Base-by-base conservation (phyloP, 2,113 vertebrate genomes). In the Chinchilla lanigera region DNA sequence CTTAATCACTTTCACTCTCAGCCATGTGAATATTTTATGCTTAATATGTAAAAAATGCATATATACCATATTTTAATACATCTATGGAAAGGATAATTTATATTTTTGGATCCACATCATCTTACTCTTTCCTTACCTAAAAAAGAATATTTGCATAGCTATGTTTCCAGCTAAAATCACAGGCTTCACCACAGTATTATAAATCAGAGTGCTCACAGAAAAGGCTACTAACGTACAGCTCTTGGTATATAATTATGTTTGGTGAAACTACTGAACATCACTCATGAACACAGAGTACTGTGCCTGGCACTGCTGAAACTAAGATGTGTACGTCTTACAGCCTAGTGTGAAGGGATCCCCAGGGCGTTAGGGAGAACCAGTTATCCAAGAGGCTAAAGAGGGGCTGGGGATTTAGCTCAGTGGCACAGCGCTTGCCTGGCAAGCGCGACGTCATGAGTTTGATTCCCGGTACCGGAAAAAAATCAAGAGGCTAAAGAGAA, bases 71-170 rank as follows among this genome's bases (percentile, higher is more conserved):
- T 56, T 86, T 86, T 47, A 97, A 89, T 73, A 71, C 86, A 67
- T 38, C 52, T 61, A 38, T 61, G n/a, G n/a, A 61, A 84, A 92
- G 13, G 28, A 81, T 69, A 67, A 80, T 75, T 86, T 77, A 52
- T 78, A 63, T 7, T 93, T 60, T 93, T 88, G 30, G 82, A 73
- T 84, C 69, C 63, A 91, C 6, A 86, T 50, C 44, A 41, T 80
- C 69, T 78, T 69, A 96, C 28, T 60, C 89, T 93, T 91, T 35
- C 35, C 67, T 50, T 86, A 73, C 86, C 54, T 92, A 92, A 82
- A 16, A 90, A 86, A 84, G 30, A 56, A 50, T 33, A 86, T 52
- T n/a, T 85, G 7, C 33, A 86, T 14, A 1, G 6, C 52, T 61
- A 69, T 28, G 56, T 78, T 75, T 92, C 47, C 14, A 56, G 50